phyloP scores from a whole-genome alignment of 2,888 invertebrate genomes.

The Athrips mouffetella region DNA sequence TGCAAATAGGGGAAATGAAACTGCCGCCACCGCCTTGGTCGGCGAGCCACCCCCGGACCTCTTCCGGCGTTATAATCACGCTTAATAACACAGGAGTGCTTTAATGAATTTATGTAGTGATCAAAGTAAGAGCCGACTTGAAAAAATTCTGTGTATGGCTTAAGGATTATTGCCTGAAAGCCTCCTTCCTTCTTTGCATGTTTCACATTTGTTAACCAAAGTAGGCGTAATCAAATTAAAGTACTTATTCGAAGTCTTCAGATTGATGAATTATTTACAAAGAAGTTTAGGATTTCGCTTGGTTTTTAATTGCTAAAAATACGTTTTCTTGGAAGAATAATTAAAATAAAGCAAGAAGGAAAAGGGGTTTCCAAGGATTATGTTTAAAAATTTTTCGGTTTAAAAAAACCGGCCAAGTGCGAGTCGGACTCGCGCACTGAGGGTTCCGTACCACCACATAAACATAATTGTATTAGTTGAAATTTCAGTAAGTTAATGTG shows the following conservation, averaged over 20 bases:
- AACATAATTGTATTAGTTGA: no score
- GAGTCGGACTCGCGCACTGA: no score
- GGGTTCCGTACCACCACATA: no score
- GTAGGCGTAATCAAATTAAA: slow-evolving; percentile 28
- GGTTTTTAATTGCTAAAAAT: no score
- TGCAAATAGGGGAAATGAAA: slow-evolving; percentile 74
- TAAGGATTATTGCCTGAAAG: slow-evolving; percentile 29
- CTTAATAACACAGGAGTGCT: slow-evolving; percentile 66
- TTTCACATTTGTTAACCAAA: slow-evolving; percentile 39
- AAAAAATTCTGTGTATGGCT: slow-evolving; percentile 35
- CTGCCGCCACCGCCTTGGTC: slow-evolving; percentile 54
- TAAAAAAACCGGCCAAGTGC: no score
- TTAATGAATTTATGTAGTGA: slow-evolving; percentile 68
- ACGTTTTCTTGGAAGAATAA: no score
- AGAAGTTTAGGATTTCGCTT: no score
- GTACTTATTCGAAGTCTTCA: slow-evolving; percentile 17
- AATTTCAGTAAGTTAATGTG: no score
- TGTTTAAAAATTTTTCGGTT: no score
- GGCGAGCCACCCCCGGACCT: slow-evolving; percentile 47
- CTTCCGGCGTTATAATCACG: slow-evolving; percentile 68
- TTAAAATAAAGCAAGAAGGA: no score
- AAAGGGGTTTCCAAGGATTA: no score
- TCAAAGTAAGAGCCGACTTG: slow-evolving; percentile 56
- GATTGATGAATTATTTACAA: slow-evolving; percentile 23
- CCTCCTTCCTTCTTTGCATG: slow-evolving; percentile 29